Conservation (phyloP, 2,797 vertebrate species). For the Bufotes viridis region DNA sequence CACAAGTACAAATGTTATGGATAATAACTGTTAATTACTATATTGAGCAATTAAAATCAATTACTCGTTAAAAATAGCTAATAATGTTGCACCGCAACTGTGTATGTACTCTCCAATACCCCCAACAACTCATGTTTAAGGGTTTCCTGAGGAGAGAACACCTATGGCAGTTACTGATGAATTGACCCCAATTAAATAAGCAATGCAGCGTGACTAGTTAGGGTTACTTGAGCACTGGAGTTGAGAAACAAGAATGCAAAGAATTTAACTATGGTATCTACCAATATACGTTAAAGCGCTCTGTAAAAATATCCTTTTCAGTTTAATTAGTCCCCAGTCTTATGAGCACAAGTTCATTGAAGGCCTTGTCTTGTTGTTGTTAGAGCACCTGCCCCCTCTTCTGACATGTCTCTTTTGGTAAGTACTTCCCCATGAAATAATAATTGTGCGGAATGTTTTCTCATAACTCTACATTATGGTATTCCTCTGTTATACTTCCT, state of each 20-base stretch:
- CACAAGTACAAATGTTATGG: neutral
- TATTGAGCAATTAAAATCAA: neutral
- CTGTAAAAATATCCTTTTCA: neutral
- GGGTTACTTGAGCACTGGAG: neutral
- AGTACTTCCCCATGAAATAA: no score
- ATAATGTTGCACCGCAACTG: neutral
- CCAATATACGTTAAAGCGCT: neutral
- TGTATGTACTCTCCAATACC: neutral
- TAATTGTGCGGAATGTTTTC: no score
- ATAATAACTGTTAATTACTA: neutral
- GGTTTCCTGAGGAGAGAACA: neutral
- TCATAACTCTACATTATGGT: no score
- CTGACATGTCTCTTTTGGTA: no score
- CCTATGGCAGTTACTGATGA: neutral
- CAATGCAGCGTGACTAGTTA: neutral
- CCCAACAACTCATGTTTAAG: neutral
- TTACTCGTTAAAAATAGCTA: neutral
- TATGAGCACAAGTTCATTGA: neutral
- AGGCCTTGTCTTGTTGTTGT: neutral
- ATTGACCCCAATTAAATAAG: constrained; percentile 22
- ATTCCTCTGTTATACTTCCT: no score
- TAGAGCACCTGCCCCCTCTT: neutral
- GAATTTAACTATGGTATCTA: neutral
- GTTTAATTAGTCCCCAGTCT: neutral
- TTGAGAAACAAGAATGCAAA: neutral